Evolutionary conservation across 2,797 vertebrate species (phyloP).

Genomic region (Betta splendens): DNA sequence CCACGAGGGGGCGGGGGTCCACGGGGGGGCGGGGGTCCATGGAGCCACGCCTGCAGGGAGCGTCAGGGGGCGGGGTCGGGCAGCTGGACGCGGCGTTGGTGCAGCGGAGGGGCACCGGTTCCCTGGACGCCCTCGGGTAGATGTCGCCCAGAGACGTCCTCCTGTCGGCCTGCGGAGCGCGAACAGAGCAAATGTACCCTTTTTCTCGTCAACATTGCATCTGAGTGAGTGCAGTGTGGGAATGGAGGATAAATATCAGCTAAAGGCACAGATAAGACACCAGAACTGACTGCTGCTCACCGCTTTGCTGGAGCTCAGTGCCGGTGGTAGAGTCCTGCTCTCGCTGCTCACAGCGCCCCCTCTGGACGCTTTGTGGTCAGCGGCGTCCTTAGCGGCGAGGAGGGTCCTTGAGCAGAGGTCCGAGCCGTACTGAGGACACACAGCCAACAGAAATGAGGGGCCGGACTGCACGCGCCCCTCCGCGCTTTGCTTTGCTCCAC

Average conservation of each 20-base stretch:
- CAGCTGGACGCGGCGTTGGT: constrained; percentile 62
- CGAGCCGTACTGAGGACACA: constrained; percentile 80
- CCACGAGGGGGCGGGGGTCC: constrained; percentile 30
- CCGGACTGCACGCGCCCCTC: too few relatives aligned
- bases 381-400: constrained; percentile 73
- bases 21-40: constrained; percentile 23
- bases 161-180: constrained; percentile 37
- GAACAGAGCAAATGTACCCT: too few relatives aligned
- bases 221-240: too few relatives aligned
- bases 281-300: constrained; percentile 22
- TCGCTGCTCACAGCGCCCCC: constrained; percentile 71
- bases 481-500: too few relatives aligned
- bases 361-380: constrained; percentile 78
- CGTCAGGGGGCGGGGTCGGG: constrained; percentile 54
- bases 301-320: constrained; percentile 22
- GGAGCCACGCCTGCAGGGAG: constrained; percentile 30
- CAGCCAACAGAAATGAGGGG: constrained; percentile 11
- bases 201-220: too few relatives aligned
- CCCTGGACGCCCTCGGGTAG: constrained; percentile 28
- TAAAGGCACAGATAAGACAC: too few relatives aligned
- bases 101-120: constrained; percentile 63
- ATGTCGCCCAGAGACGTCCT: constrained; percentile 40
- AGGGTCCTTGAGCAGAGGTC: constrained; percentile 79
- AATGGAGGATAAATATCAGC: too few relatives aligned
- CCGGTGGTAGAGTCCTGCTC: constrained; percentile 2